Evolutionary conservation across 2,888 invertebrate genomes (phyloP), one percentile per base, ranked within the genome.

Genomic region (Cacoxenus indagator): DNA sequence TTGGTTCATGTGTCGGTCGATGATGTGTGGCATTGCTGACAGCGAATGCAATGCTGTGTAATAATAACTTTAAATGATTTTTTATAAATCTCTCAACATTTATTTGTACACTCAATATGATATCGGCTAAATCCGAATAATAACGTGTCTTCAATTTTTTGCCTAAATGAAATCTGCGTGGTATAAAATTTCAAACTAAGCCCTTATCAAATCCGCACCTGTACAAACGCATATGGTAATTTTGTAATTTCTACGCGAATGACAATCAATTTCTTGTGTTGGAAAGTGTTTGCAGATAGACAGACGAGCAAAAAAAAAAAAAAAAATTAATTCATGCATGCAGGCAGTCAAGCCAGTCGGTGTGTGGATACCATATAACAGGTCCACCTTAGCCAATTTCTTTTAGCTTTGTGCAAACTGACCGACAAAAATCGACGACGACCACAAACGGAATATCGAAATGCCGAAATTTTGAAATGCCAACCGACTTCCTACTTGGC

Each of bases 381-480:
- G 67, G 72, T 69, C 67, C 70, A 69, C 69, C 64, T 72, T 67
- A 65, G 51, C 26, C 64, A 46, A 70, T 68, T 67, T 64, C 66
- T 59, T 27, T 65, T 65, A 6, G 45, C 27, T 8, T 46, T 59
- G 61, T 43, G 19, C 59, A 24, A n/a, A 45, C 48, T 51, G 26
- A 24, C 61, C 37, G n/a, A 37, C 55, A 27, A n/a, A n/a, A n/a
- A n/a, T 26, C 22, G 37, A 27, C 45, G 27, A 26, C 54, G 19
- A 27, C 61, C 29, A 22, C 17, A 51, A 51, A 11, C 37, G n/a
- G 37, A 37, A 31, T 31, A n/a, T n/a, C n/a, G n/a, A n/a, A n/a
- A 37, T 37, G 14, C 37, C 37, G n/a, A 37, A 37, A 2, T 37
- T 8, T 14, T 9, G 17, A 51, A 51, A 51, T 51, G 51, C 51